These are phyloP conservation scores for Peromyscus attwateri DNA, from an alignment of 2,797 vertebrate genomes.

Conservation along the genomic window DNA sequence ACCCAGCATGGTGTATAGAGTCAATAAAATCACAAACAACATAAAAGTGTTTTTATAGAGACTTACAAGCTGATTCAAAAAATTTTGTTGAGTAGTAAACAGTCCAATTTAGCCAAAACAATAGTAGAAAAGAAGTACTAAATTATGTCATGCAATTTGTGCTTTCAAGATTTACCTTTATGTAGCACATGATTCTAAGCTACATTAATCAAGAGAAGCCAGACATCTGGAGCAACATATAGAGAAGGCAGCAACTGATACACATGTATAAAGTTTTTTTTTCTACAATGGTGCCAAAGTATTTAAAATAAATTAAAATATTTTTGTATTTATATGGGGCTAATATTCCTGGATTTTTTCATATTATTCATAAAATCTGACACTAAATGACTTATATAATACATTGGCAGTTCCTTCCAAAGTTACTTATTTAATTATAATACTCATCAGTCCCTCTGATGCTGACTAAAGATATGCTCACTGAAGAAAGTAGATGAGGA, in stretches of 20 bases:
- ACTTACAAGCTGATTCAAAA: background rate
- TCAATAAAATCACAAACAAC: conserved; percentile 28
- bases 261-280: background rate
- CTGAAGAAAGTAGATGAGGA: background rate
- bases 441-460: background rate
- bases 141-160: background rate
- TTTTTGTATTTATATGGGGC: background rate
- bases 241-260: background rate
- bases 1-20: background rate
- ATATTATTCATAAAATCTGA: background rate
- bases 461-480: background rate
- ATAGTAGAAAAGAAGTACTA: background rate
- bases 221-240: background rate
- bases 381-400: background rate
- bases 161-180: background rate
- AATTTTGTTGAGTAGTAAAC: background rate
- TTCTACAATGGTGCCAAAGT: background rate
- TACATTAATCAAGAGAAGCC: background rate
- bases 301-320: background rate
- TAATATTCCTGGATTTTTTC: background rate
- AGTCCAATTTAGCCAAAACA: background rate
- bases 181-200: background rate
- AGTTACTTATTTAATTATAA: background rate
- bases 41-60: background rate
- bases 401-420: background rate